Percentiles rank a stretch among this genome's conserved stretches.
These are phyloP conservation scores for Drosophila leonis DNA, from an alignment of 2,888 invertebrate genomes.

Conservation along the genomic window DNA sequence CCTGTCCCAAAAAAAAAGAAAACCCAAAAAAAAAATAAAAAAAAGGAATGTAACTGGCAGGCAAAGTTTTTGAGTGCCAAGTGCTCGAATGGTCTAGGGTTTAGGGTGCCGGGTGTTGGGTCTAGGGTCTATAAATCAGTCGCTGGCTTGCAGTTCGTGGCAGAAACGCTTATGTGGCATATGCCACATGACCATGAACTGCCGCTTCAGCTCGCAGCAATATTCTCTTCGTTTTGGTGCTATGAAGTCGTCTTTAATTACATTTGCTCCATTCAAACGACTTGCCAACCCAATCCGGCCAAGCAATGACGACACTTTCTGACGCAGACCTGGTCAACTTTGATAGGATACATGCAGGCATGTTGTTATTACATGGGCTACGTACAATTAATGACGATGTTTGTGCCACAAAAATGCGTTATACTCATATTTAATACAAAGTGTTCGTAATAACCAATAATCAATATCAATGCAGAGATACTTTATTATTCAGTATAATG, in stretches of 20 bases:
- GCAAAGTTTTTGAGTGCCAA: constrained; percentile 59
- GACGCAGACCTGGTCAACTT: constrained; percentile 10
- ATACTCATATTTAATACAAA: constrained; percentile 28
- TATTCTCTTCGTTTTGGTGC: constrained; percentile 20
- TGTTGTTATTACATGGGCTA: background rate
- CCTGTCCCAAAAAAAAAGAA: constrained; percentile 2
- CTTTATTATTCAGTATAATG: background rate
- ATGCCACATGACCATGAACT: constrained; percentile 61
- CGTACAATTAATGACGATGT: constrained; percentile 37
- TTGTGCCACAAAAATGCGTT: background rate
- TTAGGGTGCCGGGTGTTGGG: background rate
- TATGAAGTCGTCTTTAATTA: constrained; percentile 48
- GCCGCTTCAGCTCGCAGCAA: constrained; percentile 37
- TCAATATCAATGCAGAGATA: constrained; percentile 37
- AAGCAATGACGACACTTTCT: constrained; percentile 38
- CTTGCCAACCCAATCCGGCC: background rate
- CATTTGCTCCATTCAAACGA: constrained; percentile 8
- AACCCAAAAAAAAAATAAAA: background rate
- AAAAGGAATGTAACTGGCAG: constrained; percentile 23
- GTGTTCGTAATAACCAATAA: constrained; percentile 36
- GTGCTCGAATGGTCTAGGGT: constrained; percentile 20
- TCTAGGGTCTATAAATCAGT: constrained; percentile 48
- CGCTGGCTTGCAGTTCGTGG: constrained; percentile 46
- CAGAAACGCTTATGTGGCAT: constrained; percentile 44
- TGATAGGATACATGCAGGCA: constrained; percentile 15